Percentiles rank a stretch among this genome's conserved stretches.
Conservation (phyloP, 2,888 invertebrate genomes). For the Boloria euphrosyne region DNA sequence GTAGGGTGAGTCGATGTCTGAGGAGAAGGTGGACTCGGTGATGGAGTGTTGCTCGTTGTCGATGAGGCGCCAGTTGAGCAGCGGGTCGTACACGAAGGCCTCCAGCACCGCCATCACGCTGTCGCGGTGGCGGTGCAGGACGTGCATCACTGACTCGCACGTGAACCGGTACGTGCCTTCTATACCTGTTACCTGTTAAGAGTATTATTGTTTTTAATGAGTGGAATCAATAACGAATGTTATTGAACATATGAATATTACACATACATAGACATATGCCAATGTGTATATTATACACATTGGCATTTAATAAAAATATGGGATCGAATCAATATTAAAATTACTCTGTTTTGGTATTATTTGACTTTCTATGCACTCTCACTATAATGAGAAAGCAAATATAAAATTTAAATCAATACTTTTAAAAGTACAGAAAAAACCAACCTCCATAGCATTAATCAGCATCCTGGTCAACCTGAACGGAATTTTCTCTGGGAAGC, state of each 20-base stretch:
- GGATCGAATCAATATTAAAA: too few species aligned
- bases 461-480: slow-evolving; percentile 99
- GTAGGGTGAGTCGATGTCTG: slow-evolving; percentile 69
- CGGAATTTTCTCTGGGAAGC: slow-evolving; percentile 99
- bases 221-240: not conserved
- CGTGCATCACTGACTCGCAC: slow-evolving; percentile 99
- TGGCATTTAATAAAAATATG: too few species aligned
- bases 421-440: slow-evolving; percentile 89
- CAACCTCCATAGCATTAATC: slow-evolving; percentile 97
- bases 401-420: slow-evolving; percentile 84
- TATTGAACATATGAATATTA: too few species aligned
- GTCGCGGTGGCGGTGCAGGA: slow-evolving; percentile 97
- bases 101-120: slow-evolving; percentile 99
- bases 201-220: not conserved
- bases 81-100: slow-evolving; percentile 99
- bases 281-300: too few species aligned
- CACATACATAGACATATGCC: not conserved
- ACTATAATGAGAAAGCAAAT: not conserved
- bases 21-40: slow-evolving; percentile 70
- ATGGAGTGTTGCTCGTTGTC: slow-evolving; percentile 76
- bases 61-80: slow-evolving; percentile 98
- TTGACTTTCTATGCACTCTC: too few species aligned
- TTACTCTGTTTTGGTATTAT: too few species aligned
- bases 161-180: slow-evolving; percentile 98
- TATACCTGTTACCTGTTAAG: slow-evolving; percentile 93